Percentiles rank a stretch among this genome's conserved stretches.
These are phyloP conservation scores for Turdus rufiventris DNA, from an alignment of 2,113 vertebrate species.

Conservation along the genomic window DNA sequence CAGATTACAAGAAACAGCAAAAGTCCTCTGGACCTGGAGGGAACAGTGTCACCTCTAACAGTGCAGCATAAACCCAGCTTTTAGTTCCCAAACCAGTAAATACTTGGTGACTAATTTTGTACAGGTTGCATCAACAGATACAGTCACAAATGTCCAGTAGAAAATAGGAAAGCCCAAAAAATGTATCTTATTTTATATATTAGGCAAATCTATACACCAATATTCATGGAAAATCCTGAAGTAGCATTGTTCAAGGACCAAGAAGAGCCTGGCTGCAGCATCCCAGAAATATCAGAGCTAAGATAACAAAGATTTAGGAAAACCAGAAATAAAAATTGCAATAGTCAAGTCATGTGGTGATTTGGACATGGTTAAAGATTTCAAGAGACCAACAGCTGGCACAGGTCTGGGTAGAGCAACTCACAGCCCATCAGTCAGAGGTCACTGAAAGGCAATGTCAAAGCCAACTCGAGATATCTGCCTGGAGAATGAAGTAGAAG, in stretches of 20 bases:
- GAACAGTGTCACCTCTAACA: not conserved
- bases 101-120: not conserved
- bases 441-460: not conserved
- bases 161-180: not conserved
- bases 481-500: not conserved
- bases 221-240: not conserved
- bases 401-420: not conserved
- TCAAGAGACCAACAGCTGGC: not conserved
- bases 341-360: not conserved
- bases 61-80: not conserved
- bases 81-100: not conserved
- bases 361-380: not conserved
- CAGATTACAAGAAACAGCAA: not conserved
- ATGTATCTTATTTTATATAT: not conserved
- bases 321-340: not conserved
- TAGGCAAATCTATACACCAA: not conserved
- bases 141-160: not conserved
- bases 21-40: not conserved
- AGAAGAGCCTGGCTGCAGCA: not conserved
- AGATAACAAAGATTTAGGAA: not conserved
- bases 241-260: not conserved
- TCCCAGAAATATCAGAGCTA: not conserved
- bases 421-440: not conserved
- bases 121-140: not conserved
- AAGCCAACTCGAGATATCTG: not conserved